These are phyloP conservation scores for Hipparchia sbordonii DNA, from an alignment of 2,888 invertebrate genomes.

Conservation along the genomic window DNA sequence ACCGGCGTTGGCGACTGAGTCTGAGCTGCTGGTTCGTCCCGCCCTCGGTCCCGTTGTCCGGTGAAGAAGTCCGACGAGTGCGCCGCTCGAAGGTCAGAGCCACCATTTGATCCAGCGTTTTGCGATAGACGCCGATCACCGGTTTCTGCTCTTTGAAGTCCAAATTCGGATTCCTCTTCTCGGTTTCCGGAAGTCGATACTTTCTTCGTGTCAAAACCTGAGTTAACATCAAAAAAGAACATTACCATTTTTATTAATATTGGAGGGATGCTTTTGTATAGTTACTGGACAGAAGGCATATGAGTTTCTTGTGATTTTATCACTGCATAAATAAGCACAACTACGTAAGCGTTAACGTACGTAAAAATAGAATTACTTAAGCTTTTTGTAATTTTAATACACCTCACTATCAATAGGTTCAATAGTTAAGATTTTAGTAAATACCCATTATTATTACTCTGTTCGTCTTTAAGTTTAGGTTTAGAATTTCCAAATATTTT, in stretches of 20 bases:
- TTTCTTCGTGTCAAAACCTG: slow-evolving; percentile 86
- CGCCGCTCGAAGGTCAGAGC: slow-evolving; percentile 86
- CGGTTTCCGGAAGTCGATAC: slow-evolving; percentile 68
- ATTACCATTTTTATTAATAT: neutral
- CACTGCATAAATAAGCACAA: neutral
- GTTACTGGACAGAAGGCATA: neutral
- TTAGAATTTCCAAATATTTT: neutral
- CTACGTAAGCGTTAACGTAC: slow-evolving; percentile 17
- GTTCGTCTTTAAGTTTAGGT: neutral
- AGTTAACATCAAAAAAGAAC: slow-evolving; percentile 12
- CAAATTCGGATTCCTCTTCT: slow-evolving; percentile 88
- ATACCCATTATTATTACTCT: neutral
- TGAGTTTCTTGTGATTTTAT: neutral
- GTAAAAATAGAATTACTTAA: neutral
- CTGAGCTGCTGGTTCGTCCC: slow-evolving; percentile 59
- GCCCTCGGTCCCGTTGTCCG: slow-evolving; percentile 74
- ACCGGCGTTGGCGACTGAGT: slow-evolving; percentile 44
- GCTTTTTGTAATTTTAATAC: slow-evolving; percentile 5
- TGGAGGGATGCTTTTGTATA: neutral
- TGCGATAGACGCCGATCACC: slow-evolving; percentile 79
- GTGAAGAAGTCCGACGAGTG: slow-evolving; percentile 91
- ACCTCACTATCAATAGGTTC: neutral
- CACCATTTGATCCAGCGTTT: slow-evolving; percentile 56
- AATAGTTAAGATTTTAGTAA: slow-evolving; percentile 2
- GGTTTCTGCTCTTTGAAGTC: slow-evolving; percentile 88